Evolutionary conservation across 2,797 vertebrate species (phyloP), one percentile per base, ranked within the genome.

Genomic region (Cossypha niveicapilla): DNA sequence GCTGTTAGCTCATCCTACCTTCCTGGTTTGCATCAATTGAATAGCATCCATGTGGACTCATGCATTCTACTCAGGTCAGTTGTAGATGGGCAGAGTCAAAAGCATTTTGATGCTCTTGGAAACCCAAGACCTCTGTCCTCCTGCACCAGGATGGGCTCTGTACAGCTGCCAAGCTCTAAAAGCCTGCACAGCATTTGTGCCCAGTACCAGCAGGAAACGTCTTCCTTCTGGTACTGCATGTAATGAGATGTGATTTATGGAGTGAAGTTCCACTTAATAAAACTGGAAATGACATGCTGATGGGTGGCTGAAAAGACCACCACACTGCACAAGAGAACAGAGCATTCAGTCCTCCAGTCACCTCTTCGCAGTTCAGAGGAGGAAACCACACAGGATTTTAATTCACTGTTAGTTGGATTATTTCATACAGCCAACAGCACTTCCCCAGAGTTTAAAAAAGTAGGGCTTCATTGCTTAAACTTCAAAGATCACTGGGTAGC

Each of bases 141-240:
- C 82, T 92, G 42, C 66, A 72, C 5, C 54, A 88, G 58, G 54
- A 75, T 61, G 34, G 34, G 48, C 30, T 85, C 72, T 93, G 76
- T 81, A 37, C 11, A 47, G 39, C 58, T 88, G 90, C 91, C 85
- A 92, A 73, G 58, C 54, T 88, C 47, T 90, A 88, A 94, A 96
- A 91, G 91, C 70, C 76, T 88, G 72, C 66, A 32, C 51, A 75
- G 73, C 28, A 34, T 93, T 92, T 78, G 79, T 95, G 90, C 82
- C 95, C 86, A 88, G 39, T 78, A 88, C 73, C 82, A 96, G 85
- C 90, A 93, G 91, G 94, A 92, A 92, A 94, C 70, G 23, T 70
- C 75, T 93, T 93, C 73, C 82, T 77, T 83, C 73, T 96, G 79
- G 88, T 84, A 32, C 66, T 91, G 86, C 47, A 90, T 94, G 45